Percentiles rank a stretch among this genome's conserved stretches.
These are phyloP conservation scores for Hypercompe scribonia DNA, from an alignment of 2,888 invertebrate species.

Conservation along the genomic window DNA sequence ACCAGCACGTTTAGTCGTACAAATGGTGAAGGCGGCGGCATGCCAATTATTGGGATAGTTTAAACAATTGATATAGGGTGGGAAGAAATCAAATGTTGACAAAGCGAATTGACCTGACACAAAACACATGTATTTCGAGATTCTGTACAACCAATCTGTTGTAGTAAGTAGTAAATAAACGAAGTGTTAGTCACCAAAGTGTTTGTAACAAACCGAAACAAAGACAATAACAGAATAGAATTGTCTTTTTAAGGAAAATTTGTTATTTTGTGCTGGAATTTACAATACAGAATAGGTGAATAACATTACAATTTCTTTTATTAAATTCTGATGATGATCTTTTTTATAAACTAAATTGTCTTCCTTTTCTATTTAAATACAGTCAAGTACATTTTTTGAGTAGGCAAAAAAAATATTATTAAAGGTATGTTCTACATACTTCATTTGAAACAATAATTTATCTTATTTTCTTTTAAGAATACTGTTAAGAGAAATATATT, in stretches of 20 bases:
- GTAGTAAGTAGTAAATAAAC: not conserved
- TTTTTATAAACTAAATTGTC: too few relatives aligned
- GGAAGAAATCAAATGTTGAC: not conserved
- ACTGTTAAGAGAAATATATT: not conserved
- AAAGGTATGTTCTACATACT: not conserved
- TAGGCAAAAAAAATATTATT: not conserved
- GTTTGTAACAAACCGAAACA: not conserved
- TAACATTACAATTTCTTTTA: not conserved
- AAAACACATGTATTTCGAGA: not conserved
- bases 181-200: not conserved
- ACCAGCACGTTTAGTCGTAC: conserved; percentile 36
- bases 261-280: not conserved
- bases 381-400: not conserved
- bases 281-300: not conserved
- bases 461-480: not conserved
- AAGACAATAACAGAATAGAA: not conserved
- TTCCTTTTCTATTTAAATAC: too few relatives aligned
- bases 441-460: not conserved
- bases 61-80: not conserved
- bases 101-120: not conserved
- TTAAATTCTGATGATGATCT: not conserved
- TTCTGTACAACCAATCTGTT: not conserved
- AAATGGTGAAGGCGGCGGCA: conserved; percentile 34
- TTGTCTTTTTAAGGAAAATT: not conserved
- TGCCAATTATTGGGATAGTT: conserved; percentile 39